These are phyloP conservation scores for Atlantisia rogersi DNA, from an alignment of 2,113 vertebrate species.

Conservation along the genomic window DNA sequence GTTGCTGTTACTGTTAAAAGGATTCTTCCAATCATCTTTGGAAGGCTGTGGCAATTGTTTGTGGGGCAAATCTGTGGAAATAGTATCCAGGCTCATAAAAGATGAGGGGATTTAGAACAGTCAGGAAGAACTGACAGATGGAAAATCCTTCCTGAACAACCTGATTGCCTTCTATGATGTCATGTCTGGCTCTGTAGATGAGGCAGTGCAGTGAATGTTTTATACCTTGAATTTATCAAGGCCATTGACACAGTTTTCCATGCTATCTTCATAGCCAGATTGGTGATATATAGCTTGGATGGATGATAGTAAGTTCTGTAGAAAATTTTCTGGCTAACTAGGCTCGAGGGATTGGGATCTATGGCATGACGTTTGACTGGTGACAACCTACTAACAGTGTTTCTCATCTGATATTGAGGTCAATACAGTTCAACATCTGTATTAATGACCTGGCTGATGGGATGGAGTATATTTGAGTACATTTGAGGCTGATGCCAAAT, in stretches of 20 bases:
- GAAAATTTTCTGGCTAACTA: not conserved
- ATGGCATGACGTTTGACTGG: not conserved
- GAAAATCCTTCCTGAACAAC: not conserved
- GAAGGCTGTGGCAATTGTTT: not conserved
- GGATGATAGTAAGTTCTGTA: not conserved
- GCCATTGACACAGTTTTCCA: not conserved
- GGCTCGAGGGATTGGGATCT: not conserved
- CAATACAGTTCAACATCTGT: not conserved
- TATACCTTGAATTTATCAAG: not conserved
- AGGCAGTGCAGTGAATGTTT: not conserved
- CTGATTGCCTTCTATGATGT: not conserved
- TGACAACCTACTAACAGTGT: fast-evolving
- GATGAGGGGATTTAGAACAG: not conserved
- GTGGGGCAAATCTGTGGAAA: not conserved
- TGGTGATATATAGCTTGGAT: not conserved
- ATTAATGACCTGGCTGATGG: not conserved
- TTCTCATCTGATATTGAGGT: not conserved
- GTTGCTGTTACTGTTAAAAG: not conserved
- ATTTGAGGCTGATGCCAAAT: not conserved
- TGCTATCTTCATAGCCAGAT: not conserved
- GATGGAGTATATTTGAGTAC: not conserved
- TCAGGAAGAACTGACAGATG: not conserved
- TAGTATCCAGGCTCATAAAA: not conserved
- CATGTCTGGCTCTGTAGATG: not conserved
- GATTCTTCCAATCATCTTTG: not conserved